Evolutionary conservation across 1,140 invertebrate species (phyloP).

Genomic region (Sinonovacula constricta): DNA sequence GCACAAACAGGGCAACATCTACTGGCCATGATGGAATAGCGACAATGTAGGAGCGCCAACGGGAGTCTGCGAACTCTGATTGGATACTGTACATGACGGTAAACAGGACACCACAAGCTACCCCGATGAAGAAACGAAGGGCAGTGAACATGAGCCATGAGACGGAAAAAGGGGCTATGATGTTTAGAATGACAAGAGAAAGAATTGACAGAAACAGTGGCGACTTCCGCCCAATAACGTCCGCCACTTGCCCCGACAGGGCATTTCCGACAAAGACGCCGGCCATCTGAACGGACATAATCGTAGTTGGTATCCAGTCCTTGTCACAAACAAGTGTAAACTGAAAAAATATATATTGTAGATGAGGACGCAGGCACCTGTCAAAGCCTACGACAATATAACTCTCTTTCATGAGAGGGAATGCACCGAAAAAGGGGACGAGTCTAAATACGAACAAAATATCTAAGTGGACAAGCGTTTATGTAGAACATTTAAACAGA

Average conservation of each 20-base stretch:
- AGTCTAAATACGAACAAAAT: no score
- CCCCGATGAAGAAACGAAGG: constrained; percentile 65
- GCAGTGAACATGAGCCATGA: constrained; percentile 68
- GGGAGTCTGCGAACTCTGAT: constrained; percentile 39
- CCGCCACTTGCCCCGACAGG: constrained; percentile 60
- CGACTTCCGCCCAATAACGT: constrained; percentile 63
- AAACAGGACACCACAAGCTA: constrained; percentile 31
- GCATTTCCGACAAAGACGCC: constrained; percentile 65
- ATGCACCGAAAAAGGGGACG: no score
- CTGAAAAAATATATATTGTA: constrained; percentile 59
- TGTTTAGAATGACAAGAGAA: constrained; percentile 43
- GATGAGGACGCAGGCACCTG: no score
- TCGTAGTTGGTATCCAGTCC: constrained; percentile 51
- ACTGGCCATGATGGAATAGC: constrained; percentile 43
- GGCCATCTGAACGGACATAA: constrained; percentile 70
- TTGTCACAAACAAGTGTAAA: constrained; percentile 69
- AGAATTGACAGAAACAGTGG: constrained; percentile 54
- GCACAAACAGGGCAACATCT: constrained; percentile 16
- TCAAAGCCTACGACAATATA: no score
- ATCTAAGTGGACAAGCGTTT: no score
- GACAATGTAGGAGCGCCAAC: constrained; percentile 35
- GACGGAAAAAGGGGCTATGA: constrained; percentile 53
- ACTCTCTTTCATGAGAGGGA: no score
- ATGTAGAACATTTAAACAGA: no score
- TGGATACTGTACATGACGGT: constrained; percentile 36